A percentile compares a stretch with the other conserved stretches of the same genome.
Evolutionary conservation across 2,797 vertebrate genomes (phyloP).

Genomic region (Crenuchus spilurus): DNA sequence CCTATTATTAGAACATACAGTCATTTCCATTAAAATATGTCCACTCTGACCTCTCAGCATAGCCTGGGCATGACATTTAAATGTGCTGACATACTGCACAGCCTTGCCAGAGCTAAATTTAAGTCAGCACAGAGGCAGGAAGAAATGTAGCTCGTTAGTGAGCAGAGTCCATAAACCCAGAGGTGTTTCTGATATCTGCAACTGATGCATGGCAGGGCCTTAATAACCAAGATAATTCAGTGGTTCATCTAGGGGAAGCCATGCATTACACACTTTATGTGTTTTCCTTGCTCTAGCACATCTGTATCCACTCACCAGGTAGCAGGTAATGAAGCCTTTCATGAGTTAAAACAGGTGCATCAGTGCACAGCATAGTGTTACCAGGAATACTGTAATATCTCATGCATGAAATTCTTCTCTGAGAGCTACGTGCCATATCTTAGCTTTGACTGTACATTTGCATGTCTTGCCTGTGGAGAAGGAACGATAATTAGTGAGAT

Average conservation of each 20-base stretch:
- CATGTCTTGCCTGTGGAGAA: not conserved
- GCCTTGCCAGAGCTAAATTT: not conserved
- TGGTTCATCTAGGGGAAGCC: not conserved
- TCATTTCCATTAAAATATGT: not conserved
- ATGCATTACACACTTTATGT: not conserved
- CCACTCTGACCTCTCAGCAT: not conserved
- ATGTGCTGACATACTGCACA: not conserved
- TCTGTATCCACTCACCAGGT: not conserved
- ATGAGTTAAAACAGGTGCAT: not conserved
- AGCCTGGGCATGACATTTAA: not conserved
- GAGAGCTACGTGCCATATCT: not conserved
- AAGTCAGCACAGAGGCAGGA: not conserved
- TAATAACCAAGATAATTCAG: not conserved
- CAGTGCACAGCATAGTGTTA: not conserved
- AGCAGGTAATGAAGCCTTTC: not conserved
- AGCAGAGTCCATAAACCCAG: not conserved
- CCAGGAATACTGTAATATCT: not conserved
- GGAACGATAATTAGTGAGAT: not conserved
- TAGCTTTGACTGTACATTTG: not conserved
- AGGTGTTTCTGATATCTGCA: not conserved
- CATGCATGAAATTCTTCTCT: not conserved
- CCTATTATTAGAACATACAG: not conserved
- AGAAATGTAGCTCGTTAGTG: not conserved
- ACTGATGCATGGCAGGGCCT: no score
- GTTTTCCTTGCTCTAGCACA: not conserved